Evolutionary conservation across 2,797 vertebrate species (phyloP), one percentile per base, ranked within the genome.

Genomic region (Caiman crocodilus): DNA sequence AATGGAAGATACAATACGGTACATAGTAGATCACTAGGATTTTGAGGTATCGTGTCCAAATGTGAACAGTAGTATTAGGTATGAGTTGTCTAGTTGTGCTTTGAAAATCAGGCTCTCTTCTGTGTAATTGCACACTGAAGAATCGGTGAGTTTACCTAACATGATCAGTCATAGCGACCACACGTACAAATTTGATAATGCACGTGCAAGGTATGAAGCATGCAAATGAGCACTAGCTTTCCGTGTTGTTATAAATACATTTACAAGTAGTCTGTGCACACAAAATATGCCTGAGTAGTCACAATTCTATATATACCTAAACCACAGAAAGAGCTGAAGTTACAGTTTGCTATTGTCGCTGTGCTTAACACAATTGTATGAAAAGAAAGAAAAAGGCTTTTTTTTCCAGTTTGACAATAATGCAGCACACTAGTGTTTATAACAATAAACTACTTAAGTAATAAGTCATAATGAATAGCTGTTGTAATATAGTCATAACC

Each of bases 101-200:
- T 81, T 65, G n/a, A 32, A 58, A 7, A 4, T 71, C 42, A 60
- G 61, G 14, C 1, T 0, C 50, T n/a, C 5, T 32, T 82, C 3
- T 87, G 26, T 69, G 76, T 82, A 28, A 3, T 64, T 28, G 1
- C 0, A 57, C 3, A 1, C 11, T 42, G 75, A 71, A 64, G 65
- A 60, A 61, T 0, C 0, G 10, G 16, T 3, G 56, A 1, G 0
- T 0, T 26, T 5, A 25, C 50, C 81, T 17, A 17, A 17, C 7
- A 71, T 28, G 75, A 30, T 21, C 85, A 23, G 50, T 7, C 23
- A 71, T 50, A 7, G 42, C 28, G 58, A n/a, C 42, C 0, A 0
- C 21, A 7, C n/a, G 28, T 50, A 11, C 4, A 6, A 17, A 59
- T 32, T 5, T 6, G 14, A 16, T 25, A 5, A 1, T 26, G 28